Evolutionary conservation across 2,888 invertebrate genomes (phyloP).

Genomic region (Spisula subtruncata): DNA sequence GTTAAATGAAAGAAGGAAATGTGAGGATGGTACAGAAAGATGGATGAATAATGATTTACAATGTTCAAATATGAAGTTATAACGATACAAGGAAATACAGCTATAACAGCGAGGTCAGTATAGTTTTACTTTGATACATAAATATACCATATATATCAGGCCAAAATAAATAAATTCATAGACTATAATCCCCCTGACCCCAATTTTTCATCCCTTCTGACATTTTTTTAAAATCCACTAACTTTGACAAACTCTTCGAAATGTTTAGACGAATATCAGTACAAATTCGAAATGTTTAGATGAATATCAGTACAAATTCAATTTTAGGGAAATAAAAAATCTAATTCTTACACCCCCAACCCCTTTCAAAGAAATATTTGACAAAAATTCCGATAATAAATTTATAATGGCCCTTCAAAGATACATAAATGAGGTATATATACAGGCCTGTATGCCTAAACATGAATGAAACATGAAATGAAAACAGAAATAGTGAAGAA

Average conservation of each 20-base stretch:
- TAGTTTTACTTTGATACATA: neutral
- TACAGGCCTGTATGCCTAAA: neutral
- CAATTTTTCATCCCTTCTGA: no score
- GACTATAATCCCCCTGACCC: no score
- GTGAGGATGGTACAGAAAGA: slow-evolving; percentile 9
- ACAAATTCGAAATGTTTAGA: no score
- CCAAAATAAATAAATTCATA: neutral
- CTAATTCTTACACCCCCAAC: no score
- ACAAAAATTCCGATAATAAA: neutral
- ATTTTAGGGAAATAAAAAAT: no score
- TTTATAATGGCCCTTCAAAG: neutral
- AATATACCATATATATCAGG: neutral
- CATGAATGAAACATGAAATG: neutral
- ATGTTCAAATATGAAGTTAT: slow-evolving; percentile 2
- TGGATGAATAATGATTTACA: slow-evolving; percentile 21
- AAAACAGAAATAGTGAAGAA: neutral
- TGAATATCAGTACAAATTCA: no score
- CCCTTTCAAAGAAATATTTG: no score
- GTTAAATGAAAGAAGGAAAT: neutral
- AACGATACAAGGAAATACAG: neutral
- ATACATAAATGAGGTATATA: neutral
- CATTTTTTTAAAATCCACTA: no score
- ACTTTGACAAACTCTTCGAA: no score
- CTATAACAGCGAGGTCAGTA: neutral
- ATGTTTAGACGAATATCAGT: no score